Base-by-base conservation (phyloP, 2,113 vertebrate species). In the Gymnarchus niloticus region DNA sequence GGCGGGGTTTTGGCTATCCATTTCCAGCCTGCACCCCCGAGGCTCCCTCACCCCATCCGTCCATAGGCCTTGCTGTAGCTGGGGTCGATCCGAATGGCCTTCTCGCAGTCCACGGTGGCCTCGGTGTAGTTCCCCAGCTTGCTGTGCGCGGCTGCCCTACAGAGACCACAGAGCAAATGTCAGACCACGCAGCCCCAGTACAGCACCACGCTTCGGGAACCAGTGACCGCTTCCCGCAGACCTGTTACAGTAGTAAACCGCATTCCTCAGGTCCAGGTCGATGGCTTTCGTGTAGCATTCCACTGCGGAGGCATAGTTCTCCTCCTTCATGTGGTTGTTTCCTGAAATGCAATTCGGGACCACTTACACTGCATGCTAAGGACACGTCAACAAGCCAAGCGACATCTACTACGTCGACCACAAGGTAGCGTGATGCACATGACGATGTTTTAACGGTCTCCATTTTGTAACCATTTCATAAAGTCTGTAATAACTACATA, bases 171-270 rank as follows among this genome's bases (percentile, higher is more conserved):
- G 4, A 23, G 54, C 1, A 1, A 6, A 28, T n/a, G 21, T n/a
- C 12, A 44, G 54, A 3, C 73, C 54, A 19, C 5, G 41, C n/a
- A 10, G 14, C 54, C 37, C 19, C 46, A 28, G n/a, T 7, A 5
- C 54, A 8, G 44, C 81, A 56, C 6, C 33, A 21, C n/a, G 37
- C 80, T 81, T 48, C 49, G n/a, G 4, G n/a, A 33, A 2, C 46
- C 17, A 1, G 33, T 19, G 14, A 7, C 37, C 33, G 23, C 76
- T 23, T 19, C 6, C 3, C 0, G 28, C 54, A 91, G 93, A 98
- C 98, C 98, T 97, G 92, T 99, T 99, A 88, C 98, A 99, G 90
- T 97, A 99, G 92, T 99, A 99, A 57, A 99, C 97, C 0, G 98
- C 98, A 73, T 99, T 99, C 86, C 96, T 96, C 81, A 97, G 93